Evolutionary conservation across 2,888 invertebrate genomes (phyloP).

Genomic region (Acleris holmiana): DNA sequence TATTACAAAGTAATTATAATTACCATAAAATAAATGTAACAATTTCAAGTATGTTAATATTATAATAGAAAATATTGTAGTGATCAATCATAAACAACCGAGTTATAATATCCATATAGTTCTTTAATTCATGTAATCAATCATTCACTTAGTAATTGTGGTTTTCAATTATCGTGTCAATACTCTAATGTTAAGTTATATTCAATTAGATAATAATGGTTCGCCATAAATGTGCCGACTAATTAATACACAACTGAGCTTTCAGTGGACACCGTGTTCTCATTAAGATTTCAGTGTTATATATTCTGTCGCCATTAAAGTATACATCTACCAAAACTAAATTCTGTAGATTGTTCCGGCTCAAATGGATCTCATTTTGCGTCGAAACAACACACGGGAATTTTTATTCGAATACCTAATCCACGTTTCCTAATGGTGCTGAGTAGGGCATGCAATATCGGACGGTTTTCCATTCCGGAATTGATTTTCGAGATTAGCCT

Average conservation of each 20-base stretch:
- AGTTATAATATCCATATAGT: conserved; percentile 53
- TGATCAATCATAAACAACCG: conserved; percentile 49
- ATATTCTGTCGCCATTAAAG: conserved; percentile 77
- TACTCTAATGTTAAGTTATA: conserved; percentile 66
- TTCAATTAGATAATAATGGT: conserved; percentile 67
- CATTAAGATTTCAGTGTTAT: conserved; percentile 74
- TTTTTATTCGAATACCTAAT: conserved; percentile 6
- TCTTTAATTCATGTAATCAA: conserved; percentile 55
- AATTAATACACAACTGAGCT: conserved; percentile 64
- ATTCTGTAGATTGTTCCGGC: conserved; percentile 47
- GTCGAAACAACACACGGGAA: conserved; percentile 14
- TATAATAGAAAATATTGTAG: conserved; percentile 54
- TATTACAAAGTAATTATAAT: conserved; percentile 65
- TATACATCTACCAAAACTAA: conserved; percentile 59
- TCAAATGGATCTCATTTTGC: conserved; percentile 1
- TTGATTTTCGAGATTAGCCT: no score
- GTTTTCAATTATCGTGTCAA: conserved; percentile 78
- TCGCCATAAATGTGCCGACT: conserved; percentile 68
- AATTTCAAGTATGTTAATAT: conserved; percentile 66
- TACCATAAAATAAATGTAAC: conserved; percentile 57
- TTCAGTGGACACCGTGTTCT: conserved; percentile 67
- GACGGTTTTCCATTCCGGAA: no score
- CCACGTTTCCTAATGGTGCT: neutral
- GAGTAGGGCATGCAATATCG: no score
- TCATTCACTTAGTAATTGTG: conserved; percentile 59